These are phyloP conservation scores for Mixornis gularis DNA, from an alignment of 2,113 vertebrate genomes.

Conservation along the genomic window DNA sequence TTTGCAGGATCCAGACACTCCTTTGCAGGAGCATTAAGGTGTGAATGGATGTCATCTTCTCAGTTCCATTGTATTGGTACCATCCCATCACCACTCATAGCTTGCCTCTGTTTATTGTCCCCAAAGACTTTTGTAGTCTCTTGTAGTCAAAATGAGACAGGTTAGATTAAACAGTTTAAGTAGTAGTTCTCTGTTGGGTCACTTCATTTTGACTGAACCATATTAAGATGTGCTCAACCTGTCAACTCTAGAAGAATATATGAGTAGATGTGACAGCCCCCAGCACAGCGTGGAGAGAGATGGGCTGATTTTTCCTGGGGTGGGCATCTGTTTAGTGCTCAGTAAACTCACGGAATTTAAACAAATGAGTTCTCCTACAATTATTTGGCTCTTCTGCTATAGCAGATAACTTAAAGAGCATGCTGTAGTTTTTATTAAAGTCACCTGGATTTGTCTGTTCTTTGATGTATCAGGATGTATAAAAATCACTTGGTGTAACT, in stretches of 20 bases:
- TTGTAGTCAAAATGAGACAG: background rate
- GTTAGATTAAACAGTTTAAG: background rate
- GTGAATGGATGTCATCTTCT: background rate
- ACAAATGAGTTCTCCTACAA: background rate
- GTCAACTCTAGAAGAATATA: background rate
- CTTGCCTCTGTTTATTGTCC: background rate
- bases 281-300: background rate
- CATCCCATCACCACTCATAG: background rate
- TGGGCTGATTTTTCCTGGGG: background rate
- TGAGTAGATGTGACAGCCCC: background rate
- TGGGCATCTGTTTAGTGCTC: background rate
- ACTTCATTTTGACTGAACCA: background rate
- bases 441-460: background rate
- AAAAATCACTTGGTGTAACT: background rate
- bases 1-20: background rate
- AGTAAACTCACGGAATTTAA: background rate
- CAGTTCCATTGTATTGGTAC: background rate
- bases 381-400: background rate
- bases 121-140: background rate
- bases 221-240: background rate
- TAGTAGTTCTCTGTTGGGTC: background rate
- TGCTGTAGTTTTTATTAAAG: background rate
- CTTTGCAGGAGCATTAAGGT: background rate
- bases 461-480: background rate
- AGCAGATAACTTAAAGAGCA: background rate